A percentile compares a stretch with the other conserved stretches of the same genome.
Conservation (phyloP, 1,140 invertebrate species). For the Nephila pilipes region DNA sequence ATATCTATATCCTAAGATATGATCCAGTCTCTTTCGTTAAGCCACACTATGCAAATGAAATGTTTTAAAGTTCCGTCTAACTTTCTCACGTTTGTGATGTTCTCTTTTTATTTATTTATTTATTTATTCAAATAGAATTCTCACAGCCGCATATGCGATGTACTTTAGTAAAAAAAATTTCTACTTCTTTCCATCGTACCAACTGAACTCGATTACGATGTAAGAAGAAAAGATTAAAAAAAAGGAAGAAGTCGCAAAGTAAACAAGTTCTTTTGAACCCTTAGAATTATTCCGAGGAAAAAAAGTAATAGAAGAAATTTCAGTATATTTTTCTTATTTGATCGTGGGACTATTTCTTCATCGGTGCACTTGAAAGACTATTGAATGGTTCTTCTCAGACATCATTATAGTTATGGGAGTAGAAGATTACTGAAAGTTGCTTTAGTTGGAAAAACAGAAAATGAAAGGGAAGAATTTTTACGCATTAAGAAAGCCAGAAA, state of each 20-base stretch:
- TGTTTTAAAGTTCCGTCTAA: neutral
- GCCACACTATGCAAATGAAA: constrained; percentile 27
- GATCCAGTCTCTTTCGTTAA: neutral
- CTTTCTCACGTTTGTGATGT: constrained; percentile 5
- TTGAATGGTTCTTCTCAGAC: constrained; percentile 15
- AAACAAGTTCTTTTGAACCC: neutral
- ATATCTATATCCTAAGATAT: neutral
- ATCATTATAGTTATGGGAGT: constrained; percentile 25
- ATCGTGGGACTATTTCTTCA: constrained; percentile 23
- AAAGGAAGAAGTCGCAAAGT: neutral
- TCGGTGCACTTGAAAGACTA: constrained; percentile 25
- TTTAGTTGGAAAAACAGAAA: neutral
- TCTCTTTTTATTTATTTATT: neutral
- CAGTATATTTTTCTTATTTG: neutral
- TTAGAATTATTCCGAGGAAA: neutral
- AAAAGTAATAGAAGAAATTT: neutral
- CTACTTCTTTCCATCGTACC: neutral
- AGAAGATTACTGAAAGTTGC: constrained; percentile 10
- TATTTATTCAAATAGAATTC: constrained; percentile 26
- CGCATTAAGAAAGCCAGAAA: neutral
- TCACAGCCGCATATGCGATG: neutral
- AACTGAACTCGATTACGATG: constrained; percentile 2
- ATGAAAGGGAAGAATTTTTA: neutral
- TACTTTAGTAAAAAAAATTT: neutral
- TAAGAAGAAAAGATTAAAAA: neutral